Evolutionary conservation across 2,113 vertebrate species (phyloP).

Genomic region (Melanerpes formicivorus): DNA sequence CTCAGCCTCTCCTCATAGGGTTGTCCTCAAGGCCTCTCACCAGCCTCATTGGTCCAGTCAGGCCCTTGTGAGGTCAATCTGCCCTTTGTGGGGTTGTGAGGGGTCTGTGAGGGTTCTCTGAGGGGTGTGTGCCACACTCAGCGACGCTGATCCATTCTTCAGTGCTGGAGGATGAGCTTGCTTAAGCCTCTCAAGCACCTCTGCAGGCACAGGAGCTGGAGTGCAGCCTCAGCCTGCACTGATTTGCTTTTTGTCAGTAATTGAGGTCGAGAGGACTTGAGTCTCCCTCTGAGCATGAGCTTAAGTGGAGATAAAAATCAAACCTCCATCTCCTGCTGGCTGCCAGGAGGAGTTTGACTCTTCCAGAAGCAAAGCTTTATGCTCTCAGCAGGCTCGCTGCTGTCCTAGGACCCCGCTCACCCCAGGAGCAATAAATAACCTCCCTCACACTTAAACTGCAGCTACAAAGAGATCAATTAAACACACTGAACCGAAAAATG

Average conservation of each 20-base stretch:
- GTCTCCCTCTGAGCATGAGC: background rate
- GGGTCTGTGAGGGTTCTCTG: no score
- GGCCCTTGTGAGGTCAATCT: background rate
- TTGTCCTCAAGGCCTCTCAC: no score
- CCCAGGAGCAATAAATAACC: background rate
- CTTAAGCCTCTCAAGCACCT: fast-evolving
- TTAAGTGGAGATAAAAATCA: background rate
- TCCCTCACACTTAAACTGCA: background rate
- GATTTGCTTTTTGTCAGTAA: background rate
- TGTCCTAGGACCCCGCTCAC: background rate
- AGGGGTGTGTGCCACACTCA: background rate
- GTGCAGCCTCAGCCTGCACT: background rate
- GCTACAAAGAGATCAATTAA: background rate
- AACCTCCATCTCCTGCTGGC: background rate
- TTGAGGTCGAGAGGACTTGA: background rate
- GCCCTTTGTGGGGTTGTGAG: no score
- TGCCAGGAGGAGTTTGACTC: background rate
- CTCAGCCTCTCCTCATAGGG: no score
- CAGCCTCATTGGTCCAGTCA: no score
- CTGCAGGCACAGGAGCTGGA: background rate
- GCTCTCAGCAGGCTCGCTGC: background rate
- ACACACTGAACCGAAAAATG: background rate
- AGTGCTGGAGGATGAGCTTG: background rate
- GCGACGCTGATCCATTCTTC: background rate
- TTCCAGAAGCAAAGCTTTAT: background rate